Base-by-base conservation (phyloP, 2,888 invertebrate genomes). In the Lathronympha strigana region DNA sequence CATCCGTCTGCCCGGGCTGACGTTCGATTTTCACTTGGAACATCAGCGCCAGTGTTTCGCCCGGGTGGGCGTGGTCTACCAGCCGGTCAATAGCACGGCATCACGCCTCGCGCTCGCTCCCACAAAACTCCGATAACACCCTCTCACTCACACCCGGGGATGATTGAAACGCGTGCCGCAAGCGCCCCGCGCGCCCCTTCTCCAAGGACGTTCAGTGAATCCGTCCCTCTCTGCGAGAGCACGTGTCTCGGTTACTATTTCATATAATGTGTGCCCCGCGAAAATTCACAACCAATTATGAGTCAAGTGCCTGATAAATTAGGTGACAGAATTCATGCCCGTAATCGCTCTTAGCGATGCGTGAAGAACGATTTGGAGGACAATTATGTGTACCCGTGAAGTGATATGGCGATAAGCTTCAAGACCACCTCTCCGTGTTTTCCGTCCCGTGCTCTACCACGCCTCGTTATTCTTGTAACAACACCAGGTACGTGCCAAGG, bases 131-230 rank as follows among this genome's bases (percentile, higher is more conserved):
- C 66, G 70, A 67, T 79, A 76, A 67, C 75, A 70, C 73, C 81
- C 76, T 88, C 89, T 76, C 83, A 71, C 73, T 88, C 84, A 80
- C 87, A 66, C 77, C 85, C 80, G 85, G 91, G 91, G 90, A 92
- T 92, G 91, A 92, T 92, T 91, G 91, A 91, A 92, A 90, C 90
- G 92, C 91, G 89, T 90, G 91, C 92, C 92, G 91, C 92, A 90
- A 88, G 91, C 91, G 91, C 90, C 90, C 91, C 91, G 83, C 88
- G 83, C 88, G 80, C 88, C 89, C 90, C 90, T 87, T 83, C 83
- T 83, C 89, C 91, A 91, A 91, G 92, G 91, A 91, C 92, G 90
- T 90, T 90, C 90, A 92, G 91, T 92, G 91, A 91, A 91, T 92
- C 91, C 91, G 91, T 92, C 91, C 91, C 90, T 87, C 90, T 91